These are phyloP conservation scores for Drosophila bocki DNA, from an alignment of 1,140 invertebrate genomes.

Conservation along the genomic window DNA sequence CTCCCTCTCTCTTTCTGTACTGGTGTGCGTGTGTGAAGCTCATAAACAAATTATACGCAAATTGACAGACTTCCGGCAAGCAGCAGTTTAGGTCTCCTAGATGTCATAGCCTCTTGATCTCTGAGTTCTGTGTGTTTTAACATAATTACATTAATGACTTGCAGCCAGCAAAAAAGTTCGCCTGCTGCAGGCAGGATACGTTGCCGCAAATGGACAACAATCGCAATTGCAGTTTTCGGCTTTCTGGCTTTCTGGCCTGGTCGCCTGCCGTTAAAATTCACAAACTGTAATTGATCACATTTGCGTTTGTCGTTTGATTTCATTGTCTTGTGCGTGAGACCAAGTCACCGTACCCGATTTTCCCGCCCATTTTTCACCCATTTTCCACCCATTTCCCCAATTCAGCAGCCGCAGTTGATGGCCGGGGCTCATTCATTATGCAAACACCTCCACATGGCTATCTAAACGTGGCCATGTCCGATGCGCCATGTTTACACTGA, in stretches of 20 bases:
- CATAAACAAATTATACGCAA: slow-evolving; percentile 82
- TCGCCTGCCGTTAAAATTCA: slow-evolving; percentile 63
- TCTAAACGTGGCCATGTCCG: slow-evolving; percentile 56
- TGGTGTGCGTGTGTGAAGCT: slow-evolving; percentile 53
- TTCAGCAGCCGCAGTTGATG: slow-evolving; percentile 64
- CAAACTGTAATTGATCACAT: slow-evolving; percentile 80
- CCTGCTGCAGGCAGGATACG: background rate
- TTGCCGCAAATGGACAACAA: slow-evolving; percentile 68
- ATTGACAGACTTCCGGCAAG: slow-evolving; percentile 68
- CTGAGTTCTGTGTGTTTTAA: slow-evolving; percentile 51
- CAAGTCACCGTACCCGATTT: slow-evolving; percentile 9
- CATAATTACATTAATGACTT: slow-evolving; percentile 81
- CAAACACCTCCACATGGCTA: slow-evolving; percentile 75
- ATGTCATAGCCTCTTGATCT: slow-evolving; percentile 15
- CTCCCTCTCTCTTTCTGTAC: background rate
- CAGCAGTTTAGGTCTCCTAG: slow-evolving; percentile 41
- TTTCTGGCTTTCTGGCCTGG: slow-evolving; percentile 6
- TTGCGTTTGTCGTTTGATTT: slow-evolving; percentile 78
- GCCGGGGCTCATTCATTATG: slow-evolving; percentile 72
- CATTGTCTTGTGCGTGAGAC: slow-evolving; percentile 68
- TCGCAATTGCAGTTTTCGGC: slow-evolving; percentile 22
- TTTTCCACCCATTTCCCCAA: slow-evolving; percentile 36
- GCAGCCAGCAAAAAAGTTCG: slow-evolving; percentile 37
- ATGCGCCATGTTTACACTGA: slow-evolving; percentile 3
- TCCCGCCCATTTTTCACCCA: slow-evolving; percentile 6